A percentile compares a stretch with the other conserved stretches of the same genome.
Conservation (phyloP, 2,797 vertebrate species). For the Chromobotia macracanthus region DNA sequence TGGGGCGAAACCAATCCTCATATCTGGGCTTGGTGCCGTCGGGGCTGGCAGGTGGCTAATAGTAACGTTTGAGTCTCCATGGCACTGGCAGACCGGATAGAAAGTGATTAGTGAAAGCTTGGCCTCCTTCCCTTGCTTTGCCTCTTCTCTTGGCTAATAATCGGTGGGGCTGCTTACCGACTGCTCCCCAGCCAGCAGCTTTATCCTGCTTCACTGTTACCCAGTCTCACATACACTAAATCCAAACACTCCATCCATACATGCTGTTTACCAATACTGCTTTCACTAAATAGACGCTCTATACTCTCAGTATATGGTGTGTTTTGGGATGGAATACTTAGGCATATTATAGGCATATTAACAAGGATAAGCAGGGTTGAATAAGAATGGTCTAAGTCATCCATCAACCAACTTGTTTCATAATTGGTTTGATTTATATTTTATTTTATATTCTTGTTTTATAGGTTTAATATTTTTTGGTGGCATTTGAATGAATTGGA, state of each 20-base stretch:
- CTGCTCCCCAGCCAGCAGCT: conserved; percentile 33
- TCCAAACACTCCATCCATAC: conserved; percentile 13
- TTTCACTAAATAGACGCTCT: background rate
- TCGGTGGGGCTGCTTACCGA: background rate
- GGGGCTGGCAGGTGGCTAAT: conserved; percentile 42
- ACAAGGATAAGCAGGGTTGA: too few species aligned
- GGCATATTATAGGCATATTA: too few species aligned
- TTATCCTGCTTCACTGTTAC: conserved; percentile 5
- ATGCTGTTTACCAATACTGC: background rate
- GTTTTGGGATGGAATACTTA: background rate
- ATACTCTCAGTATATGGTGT: background rate
- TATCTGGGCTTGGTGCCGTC: conserved; percentile 7
- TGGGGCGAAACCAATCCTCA: conserved; percentile 15
- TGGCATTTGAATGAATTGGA: too few species aligned
- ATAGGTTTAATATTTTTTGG: too few species aligned
- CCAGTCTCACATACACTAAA: conserved; percentile 23
- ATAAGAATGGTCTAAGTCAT: too few species aligned
- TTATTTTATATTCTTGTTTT: too few species aligned
- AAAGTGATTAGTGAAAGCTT: conserved; percentile 51
- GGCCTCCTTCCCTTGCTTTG: conserved; percentile 23
- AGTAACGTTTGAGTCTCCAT: conserved; percentile 31
- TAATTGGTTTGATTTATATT: too few species aligned
- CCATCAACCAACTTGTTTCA: too few species aligned
- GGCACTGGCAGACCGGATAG: conserved; percentile 37
- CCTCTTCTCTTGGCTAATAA: conserved; percentile 31